Conservation (phyloP, 2,113 vertebrate species). For the Spheniscus mendiculus region DNA sequence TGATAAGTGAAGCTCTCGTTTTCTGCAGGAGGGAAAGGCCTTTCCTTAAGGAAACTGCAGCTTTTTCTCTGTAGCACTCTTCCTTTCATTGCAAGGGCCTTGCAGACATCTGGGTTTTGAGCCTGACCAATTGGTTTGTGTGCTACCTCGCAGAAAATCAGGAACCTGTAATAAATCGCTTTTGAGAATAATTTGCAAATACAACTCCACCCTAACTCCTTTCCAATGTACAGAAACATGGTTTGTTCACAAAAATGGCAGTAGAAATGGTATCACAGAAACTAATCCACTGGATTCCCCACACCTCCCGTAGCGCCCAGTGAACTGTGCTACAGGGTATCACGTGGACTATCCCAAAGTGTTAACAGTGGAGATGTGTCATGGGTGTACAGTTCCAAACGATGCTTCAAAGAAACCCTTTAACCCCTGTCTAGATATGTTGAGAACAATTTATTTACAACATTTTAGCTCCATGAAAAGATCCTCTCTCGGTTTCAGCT, state of each 20-base stretch:
- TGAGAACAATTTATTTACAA: constrained; percentile 94
- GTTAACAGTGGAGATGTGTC: constrained; percentile 71
- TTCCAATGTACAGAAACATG: constrained; percentile 78
- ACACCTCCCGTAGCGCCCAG: constrained; percentile 54
- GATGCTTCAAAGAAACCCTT: constrained; percentile 83
- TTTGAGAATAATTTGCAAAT: constrained; percentile 70
- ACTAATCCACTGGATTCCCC: constrained; percentile 71
- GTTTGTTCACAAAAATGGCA: constrained; percentile 79
- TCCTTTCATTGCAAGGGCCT: constrained; percentile 48
- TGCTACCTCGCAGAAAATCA: constrained; percentile 62
- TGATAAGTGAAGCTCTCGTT: constrained; percentile 33
- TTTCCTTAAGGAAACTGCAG: constrained; percentile 71
- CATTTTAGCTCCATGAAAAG: constrained; percentile 82
- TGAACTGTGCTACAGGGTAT: constrained; percentile 61
- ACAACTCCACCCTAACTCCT: constrained; percentile 68
- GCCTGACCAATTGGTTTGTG: constrained; percentile 59
- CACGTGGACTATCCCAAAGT: constrained; percentile 58
- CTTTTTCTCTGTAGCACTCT: constrained; percentile 62
- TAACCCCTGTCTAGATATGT: constrained; percentile 84
- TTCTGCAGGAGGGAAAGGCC: constrained; percentile 65
- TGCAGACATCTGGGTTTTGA: constrained; percentile 24
- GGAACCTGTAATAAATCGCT: constrained; percentile 66
- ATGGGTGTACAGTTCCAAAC: constrained; percentile 70
- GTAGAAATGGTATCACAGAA: constrained; percentile 77
- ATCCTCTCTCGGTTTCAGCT: constrained; percentile 82